These are phyloP conservation scores for Natator depressus DNA, from an alignment of 2,113 vertebrate species.

Conservation along the genomic window DNA sequence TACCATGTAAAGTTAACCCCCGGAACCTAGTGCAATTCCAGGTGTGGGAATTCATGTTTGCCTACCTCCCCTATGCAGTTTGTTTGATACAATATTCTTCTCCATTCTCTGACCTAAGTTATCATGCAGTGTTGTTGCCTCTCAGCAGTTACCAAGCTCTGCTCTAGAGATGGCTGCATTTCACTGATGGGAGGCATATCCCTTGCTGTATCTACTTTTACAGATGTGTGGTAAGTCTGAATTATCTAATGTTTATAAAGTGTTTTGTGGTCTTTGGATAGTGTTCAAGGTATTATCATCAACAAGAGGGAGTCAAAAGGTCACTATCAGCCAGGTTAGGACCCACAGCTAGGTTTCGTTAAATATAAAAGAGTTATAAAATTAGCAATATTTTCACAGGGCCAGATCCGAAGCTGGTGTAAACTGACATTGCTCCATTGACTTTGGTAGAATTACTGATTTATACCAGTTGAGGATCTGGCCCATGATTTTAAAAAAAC, in stretches of 20 bases:
- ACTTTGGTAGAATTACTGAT: neutral
- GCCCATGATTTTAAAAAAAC: neutral
- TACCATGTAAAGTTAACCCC: neutral
- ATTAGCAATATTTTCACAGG: neutral
- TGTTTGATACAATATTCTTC: neutral
- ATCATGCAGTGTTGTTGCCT: neutral
- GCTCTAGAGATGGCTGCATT: neutral
- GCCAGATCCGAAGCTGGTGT: neutral
- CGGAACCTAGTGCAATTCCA: neutral
- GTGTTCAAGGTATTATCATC: neutral
- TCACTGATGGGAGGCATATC: neutral
- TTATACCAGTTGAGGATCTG: neutral
- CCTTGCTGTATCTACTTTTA: neutral
- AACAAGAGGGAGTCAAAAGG: neutral
- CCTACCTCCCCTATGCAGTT: fast-evolving
- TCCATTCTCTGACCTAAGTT: neutral
- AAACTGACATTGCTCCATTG: neutral
- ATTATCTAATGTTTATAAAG: neutral
- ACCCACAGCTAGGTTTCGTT: neutral
- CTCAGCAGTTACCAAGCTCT: neutral
- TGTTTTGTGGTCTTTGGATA: neutral
- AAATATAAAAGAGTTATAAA: neutral
- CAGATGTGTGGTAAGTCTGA: neutral
- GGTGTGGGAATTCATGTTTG: neutral
- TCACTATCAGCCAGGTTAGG: neutral